A percentile compares a stretch with the other conserved stretches of the same genome.
phyloP scores from a whole-genome alignment of 2,888 invertebrate genomes.

The Drosophila hamatofila region DNA sequence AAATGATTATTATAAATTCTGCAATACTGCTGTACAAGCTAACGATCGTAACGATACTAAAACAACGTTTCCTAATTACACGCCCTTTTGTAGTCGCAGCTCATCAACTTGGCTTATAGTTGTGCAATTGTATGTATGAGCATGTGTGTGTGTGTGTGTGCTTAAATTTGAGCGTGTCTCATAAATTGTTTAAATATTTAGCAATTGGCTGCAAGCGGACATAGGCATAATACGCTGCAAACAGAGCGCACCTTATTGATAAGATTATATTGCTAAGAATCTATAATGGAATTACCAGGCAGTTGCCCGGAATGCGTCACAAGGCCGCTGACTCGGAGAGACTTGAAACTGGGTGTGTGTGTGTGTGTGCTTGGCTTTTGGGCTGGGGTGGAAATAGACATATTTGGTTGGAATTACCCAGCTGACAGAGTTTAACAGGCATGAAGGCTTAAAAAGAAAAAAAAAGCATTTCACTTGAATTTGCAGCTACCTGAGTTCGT shows the following conservation, averaged over 20 bases:
- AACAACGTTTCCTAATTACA: conserved; percentile 63
- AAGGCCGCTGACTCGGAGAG: conserved; percentile 23
- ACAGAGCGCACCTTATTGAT: conserved; percentile 67
- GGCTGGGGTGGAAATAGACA: conserved; percentile 48
- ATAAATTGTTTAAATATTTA: conserved; percentile 79
- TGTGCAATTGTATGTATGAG: conserved; percentile 25
- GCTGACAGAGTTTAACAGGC: conserved; percentile 23
- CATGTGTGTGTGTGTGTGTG: conserved; percentile 19
- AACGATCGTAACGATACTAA: conserved; percentile 49
- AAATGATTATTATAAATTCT: conserved; percentile 1
- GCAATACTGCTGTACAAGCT: conserved; percentile 22
- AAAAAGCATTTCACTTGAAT: conserved; percentile 57
- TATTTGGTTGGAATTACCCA: conserved; percentile 54
- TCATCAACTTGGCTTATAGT: conserved; percentile 35
- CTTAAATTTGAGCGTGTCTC: conserved; percentile 43
- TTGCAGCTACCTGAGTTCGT: conserved; percentile 74
- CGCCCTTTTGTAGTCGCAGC: conserved; percentile 64
- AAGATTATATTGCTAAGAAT: conserved; percentile 63
- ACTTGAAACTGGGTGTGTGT: conserved; percentile 31
- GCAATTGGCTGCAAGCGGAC: conserved; percentile 64
- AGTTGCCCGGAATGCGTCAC: conserved; percentile 60
- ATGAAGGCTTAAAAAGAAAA: conserved; percentile 24
- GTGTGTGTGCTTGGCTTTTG: conserved; percentile 25
- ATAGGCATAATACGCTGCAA: conserved; percentile 59
- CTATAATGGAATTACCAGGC: conserved; percentile 63